Evolutionary conservation across 1,140 invertebrate genomes (phyloP).

Genomic region (Apis laboriosa): DNA sequence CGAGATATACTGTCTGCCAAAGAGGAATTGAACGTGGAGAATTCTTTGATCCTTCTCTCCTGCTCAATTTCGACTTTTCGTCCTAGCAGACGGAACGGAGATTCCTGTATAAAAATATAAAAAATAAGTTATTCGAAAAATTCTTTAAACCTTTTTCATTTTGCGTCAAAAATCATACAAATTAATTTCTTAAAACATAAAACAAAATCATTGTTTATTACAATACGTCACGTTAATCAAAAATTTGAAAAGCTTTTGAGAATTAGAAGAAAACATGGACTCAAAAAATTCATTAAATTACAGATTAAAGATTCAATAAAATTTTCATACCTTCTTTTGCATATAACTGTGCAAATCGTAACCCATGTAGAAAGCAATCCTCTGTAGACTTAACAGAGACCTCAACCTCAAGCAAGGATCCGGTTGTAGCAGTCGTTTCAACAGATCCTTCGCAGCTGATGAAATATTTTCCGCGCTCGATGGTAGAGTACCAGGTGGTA

Average conservation of each 20-base stretch:
- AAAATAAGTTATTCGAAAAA: neutral
- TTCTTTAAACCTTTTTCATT: neutral
- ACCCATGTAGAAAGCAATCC: slow-evolving; percentile 81
- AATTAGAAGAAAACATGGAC: neutral
- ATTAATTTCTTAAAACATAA: no score
- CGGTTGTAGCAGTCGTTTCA: slow-evolving; percentile 77
- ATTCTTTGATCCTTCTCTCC: slow-evolving; percentile 39
- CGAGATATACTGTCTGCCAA: slow-evolving; percentile 5
- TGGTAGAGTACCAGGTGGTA: slow-evolving; percentile 60
- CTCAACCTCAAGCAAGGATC: slow-evolving; percentile 77
- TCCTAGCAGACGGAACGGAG: slow-evolving; percentile 71
- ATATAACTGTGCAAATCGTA: slow-evolving; percentile 74
- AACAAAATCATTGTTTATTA: no score
- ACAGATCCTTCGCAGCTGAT: slow-evolving; percentile 73
- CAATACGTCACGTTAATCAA: no score
- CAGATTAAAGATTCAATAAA: neutral
- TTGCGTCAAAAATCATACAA: no score
- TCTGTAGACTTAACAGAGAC: slow-evolving; percentile 76
- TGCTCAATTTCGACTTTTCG: slow-evolving; percentile 19
- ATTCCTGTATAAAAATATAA: slow-evolving; percentile 54
- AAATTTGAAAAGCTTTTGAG: no score
- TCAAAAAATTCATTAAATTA: neutral
- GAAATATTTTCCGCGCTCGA: slow-evolving; percentile 62
- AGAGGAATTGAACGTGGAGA: slow-evolving; percentile 68
- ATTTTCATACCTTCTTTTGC: slow-evolving; percentile 69